Base-by-base conservation (phyloP, 2,888 invertebrate species). In the Zele albiditarsus region DNA sequence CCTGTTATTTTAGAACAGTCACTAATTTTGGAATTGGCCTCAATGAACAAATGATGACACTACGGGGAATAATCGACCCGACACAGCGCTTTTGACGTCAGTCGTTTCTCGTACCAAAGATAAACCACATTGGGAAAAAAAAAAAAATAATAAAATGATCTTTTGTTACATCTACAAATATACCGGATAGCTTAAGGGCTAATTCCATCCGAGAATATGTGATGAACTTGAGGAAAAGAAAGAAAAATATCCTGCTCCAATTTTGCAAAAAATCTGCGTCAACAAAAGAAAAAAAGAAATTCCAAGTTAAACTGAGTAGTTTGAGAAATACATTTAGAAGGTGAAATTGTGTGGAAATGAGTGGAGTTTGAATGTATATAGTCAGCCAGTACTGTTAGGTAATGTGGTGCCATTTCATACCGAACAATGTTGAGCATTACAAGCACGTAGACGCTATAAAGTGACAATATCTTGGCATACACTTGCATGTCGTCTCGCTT, bases 351-450 rank as follows among this genome's bases (percentile, higher is more conserved):
- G 5, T 53, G 53, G n/a, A 46, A 66, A 60, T 72, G 25, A 46
- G 20, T 66, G 28, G 63, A 38, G 33, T 28, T n/a, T 62, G 27
- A 25, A 28, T 16, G 6, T 14, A 28, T 33, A 27, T 53, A 46
- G 2, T 53, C 49, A 67, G 62, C 8, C 2, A 10, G 14, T 23
- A 72, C 49, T 71, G 63, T 69, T 23, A 71, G n/a, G n/a, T 31
- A n/a, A n/a, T 63, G 38, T 53, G 20, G 8, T 53, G 31, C 63
- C 20, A 63, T 31, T 63, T n/a, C 12, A n/a, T 58, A 3, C 25
- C 10, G n/a, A 27, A 27, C 14, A 27, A 60, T 27, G n/a, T 68
- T 16, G 46, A 68, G 60, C 53, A 69, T 62, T 71, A 46, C 46
- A 33, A 16, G 71, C 60, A 60, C 60, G 28, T 60, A 60, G 28